Conservation (phyloP, 2,888 invertebrate genomes). For the Abrostola triplasia region DNA sequence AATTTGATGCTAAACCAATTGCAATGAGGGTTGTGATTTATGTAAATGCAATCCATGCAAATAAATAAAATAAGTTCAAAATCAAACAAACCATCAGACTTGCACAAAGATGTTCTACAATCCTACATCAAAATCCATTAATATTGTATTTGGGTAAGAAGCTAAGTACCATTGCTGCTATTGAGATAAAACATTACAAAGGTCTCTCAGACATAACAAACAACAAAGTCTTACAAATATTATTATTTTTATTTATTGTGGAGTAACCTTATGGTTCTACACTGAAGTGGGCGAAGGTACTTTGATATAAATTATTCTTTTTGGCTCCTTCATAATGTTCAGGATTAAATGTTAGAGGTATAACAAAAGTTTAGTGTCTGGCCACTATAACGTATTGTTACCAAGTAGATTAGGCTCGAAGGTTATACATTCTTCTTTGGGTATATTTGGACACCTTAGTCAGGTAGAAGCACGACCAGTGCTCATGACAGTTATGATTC, state of each 20-base stretch:
- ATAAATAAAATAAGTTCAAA: conserved; percentile 17
- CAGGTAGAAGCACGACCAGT: no score
- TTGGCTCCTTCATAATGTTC: neutral
- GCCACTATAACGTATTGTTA: no score
- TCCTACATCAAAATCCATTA: conserved; percentile 47
- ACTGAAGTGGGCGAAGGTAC: conserved; percentile 16
- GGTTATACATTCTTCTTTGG: no score
- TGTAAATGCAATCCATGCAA: conserved; percentile 10
- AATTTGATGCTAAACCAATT: conserved; percentile 24
- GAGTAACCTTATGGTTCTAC: conserved; percentile 23
- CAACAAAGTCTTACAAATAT: conserved; percentile 5
- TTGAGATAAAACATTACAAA: conserved; percentile 31
- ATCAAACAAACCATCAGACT: conserved; percentile 8
- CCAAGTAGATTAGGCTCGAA: no score
- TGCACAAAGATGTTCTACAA: conserved; percentile 10
- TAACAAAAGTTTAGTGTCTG: no score
- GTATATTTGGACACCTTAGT: no score
- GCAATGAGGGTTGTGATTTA: conserved; percentile 17
- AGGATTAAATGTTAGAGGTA: neutral
- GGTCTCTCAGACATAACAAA: conserved; percentile 2
- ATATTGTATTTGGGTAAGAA: conserved; percentile 42
- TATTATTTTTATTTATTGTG: neutral
- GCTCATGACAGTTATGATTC: no score
- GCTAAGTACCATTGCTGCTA: conserved; percentile 35
- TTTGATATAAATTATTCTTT: conserved; percentile 11